Conservation (phyloP, 2,888 invertebrate species). For the Cataglyphis altisquamis region DNA sequence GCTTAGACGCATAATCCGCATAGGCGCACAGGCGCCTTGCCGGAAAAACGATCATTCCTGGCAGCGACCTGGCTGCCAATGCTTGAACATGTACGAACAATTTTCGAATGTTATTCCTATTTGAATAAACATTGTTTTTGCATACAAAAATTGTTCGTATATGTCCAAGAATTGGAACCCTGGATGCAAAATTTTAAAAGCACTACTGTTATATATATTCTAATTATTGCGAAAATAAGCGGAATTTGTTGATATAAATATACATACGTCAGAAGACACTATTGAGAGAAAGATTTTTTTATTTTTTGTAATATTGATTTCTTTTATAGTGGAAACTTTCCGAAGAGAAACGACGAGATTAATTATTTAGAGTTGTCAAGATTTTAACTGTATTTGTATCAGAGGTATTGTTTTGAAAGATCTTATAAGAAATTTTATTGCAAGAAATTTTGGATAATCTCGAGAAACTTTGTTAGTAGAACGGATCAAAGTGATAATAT, state of each 20-base stretch:
- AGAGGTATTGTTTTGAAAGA: neutral
- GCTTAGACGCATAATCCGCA: conserved; percentile 49
- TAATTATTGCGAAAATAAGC: conserved; percentile 22
- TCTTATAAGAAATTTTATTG: neutral
- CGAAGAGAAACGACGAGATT: neutral
- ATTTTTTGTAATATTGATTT: neutral
- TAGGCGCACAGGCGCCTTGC: neutral
- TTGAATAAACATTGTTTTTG: neutral
- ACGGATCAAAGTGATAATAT: neutral
- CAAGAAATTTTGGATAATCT: neutral
- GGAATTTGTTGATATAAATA: neutral
- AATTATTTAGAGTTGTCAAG: neutral
- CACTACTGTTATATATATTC: neutral
- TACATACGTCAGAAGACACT: neutral
- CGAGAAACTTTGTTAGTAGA: neutral
- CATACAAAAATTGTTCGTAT: neutral
- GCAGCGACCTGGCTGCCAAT: neutral
- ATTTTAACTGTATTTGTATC: neutral
- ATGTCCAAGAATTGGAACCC: neutral
- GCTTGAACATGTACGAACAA: neutral
- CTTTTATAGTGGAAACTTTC: neutral
- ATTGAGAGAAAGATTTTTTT: neutral
- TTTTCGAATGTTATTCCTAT: neutral
- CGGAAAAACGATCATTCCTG: neutral
- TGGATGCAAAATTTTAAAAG: neutral